Conservation (phyloP, 2,113 vertebrate species). For the Haplochromis burtoni region DNA sequence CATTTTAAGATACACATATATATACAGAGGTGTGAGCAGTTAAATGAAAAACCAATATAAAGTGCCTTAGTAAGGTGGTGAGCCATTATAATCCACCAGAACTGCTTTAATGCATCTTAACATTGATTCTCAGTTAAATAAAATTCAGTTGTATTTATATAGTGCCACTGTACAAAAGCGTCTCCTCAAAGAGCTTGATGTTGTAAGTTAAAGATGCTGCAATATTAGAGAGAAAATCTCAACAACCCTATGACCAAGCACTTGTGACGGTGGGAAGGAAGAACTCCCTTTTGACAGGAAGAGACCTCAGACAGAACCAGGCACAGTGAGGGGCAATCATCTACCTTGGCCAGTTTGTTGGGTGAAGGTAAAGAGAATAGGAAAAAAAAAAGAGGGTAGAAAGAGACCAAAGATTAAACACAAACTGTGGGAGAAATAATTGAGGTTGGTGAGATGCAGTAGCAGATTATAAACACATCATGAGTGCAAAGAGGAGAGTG, state of each 20-base stretch:
- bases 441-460: not conserved
- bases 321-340: not conserved
- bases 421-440: not conserved
- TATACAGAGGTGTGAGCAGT: not conserved
- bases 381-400: not conserved
- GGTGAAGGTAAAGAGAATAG: not conserved
- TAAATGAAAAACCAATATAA: not conserved
- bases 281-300: not conserved
- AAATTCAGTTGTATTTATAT: not conserved
- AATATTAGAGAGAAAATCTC: not conserved
- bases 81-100: not conserved
- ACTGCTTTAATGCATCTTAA: not conserved
- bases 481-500: not conserved
- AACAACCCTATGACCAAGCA: not conserved
- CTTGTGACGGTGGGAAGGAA: not conserved
- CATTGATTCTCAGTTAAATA: not conserved
- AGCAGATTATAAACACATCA: not conserved
- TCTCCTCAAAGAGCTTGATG: accelerated
- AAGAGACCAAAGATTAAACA: not conserved
- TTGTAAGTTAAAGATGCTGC: not conserved
- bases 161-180: not conserved
- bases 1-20: not conserved
- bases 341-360: not conserved
- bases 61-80: not conserved
- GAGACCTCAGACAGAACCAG: not conserved